Evolutionary conservation across 2,797 vertebrate genomes (phyloP).

Genomic region (Pelodytes ibericus): DNA sequence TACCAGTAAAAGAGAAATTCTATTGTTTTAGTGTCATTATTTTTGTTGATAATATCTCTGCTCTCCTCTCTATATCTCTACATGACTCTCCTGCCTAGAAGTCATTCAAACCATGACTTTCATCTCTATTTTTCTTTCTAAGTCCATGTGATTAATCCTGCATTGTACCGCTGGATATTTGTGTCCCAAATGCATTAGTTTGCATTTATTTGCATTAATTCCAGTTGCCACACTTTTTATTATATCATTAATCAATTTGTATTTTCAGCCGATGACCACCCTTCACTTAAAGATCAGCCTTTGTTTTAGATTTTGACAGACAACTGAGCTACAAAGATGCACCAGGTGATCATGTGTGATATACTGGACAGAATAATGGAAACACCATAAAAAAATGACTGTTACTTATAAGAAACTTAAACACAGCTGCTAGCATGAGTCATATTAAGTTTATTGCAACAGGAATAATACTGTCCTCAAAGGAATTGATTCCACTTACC

Average conservation of each 20-base stretch:
- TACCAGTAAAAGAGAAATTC: no score
- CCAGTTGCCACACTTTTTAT: neutral
- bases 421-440: no score
- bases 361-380: no score
- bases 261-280: neutral
- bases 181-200: neutral
- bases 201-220: slow-evolving; percentile 2
- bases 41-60: neutral
- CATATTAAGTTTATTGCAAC: no score
- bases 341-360: no score
- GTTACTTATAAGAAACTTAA: no score
- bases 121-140: neutral
- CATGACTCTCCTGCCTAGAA: neutral
- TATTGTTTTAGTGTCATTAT: no score
- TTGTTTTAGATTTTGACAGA: neutral
- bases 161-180: neutral
- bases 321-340: no score
- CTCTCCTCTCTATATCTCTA: neutral
- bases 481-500: no score
- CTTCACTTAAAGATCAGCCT: neutral
- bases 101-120: neutral
- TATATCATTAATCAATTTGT: neutral
- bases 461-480: no score
- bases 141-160: neutral
- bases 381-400: no score